phyloP scores from a whole-genome alignment of 2,113 vertebrate species.

The Paralichthys olivaceus region DNA sequence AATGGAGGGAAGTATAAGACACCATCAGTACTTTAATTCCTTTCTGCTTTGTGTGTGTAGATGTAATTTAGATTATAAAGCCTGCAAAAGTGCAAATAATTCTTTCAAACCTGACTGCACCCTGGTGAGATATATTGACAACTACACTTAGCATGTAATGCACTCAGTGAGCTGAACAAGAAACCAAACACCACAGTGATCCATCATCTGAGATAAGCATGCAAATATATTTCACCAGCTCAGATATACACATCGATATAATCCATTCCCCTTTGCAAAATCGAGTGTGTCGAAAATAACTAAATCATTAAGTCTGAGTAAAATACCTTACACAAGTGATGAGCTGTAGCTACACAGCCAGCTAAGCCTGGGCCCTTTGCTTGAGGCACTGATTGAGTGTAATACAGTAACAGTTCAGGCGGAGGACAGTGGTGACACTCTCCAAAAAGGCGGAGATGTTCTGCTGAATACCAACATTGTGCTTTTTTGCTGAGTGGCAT shows the following conservation, averaged over 20 bases:
- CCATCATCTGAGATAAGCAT: not conserved
- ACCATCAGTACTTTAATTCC: not conserved
- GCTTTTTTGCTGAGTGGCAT: slow-evolving; percentile 23
- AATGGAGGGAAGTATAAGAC: not conserved
- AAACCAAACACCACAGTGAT: slow-evolving; percentile 6
- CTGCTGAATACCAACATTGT: not conserved
- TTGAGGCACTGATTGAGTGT: not conserved
- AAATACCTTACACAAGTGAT: slow-evolving; percentile 1
- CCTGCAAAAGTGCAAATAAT: not conserved
- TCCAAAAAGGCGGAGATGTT: slow-evolving; percentile 8
- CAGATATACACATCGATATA: not conserved
- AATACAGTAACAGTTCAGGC: slow-evolving; percentile 38
- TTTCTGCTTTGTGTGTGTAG: not conserved
- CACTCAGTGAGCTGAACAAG: not conserved
- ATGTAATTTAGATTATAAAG: slow-evolving; percentile 8
- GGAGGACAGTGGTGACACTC: slow-evolving; percentile 41
- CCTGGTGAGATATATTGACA: not conserved
- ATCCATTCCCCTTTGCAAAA: slow-evolving; percentile 1
- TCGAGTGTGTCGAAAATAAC: not conserved
- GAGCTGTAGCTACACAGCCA: not conserved
- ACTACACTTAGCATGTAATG: not conserved
- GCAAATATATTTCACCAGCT: slow-evolving; percentile 1
- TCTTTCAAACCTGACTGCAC: not conserved
- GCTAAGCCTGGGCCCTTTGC: not conserved
- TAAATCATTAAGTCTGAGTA: not conserved